phyloP scores from a whole-genome alignment of 2,113 vertebrate genomes.

The Xiphorhynchus elegans region DNA sequence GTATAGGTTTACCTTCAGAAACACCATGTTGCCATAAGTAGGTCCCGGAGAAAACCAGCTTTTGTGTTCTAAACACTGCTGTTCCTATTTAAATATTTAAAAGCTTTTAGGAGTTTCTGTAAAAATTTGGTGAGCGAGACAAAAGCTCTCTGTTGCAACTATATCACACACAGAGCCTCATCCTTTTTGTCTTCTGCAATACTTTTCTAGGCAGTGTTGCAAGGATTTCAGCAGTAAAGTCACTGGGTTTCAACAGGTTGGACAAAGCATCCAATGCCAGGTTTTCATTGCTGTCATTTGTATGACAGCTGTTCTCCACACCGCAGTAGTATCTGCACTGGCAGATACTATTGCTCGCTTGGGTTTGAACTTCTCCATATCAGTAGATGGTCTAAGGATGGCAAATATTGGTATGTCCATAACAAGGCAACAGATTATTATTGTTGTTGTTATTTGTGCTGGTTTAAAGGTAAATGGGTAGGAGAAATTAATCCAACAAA shows the following conservation, averaged over 20 bases:
- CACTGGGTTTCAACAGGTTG: not conserved
- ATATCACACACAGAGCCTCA: accelerated
- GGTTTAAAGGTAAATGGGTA: too few relatives aligned
- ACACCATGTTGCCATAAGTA: not conserved
- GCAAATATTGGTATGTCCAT: not conserved
- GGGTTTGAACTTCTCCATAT: not conserved
- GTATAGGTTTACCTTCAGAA: not conserved
- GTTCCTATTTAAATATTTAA: not conserved
- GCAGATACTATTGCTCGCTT: not conserved
- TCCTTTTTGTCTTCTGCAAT: not conserved
- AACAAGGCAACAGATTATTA: not conserved
- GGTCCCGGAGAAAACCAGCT: not conserved
- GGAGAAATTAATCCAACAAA: too few relatives aligned
- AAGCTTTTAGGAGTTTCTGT: not conserved
- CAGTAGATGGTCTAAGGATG: not conserved
- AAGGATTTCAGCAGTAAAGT: not conserved
- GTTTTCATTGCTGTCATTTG: not conserved
- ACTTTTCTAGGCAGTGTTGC: not conserved
- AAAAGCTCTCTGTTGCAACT: not conserved
- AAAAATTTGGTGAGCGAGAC: not conserved
- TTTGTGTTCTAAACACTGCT: not conserved
- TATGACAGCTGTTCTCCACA: not conserved
- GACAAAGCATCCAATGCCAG: not conserved
- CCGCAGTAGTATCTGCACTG: not conserved
- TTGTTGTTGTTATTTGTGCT: not conserved